Conservation (phyloP, 37 sponge, comb jelly and placozoan genomes). For the Oscarella lobularis region DNA sequence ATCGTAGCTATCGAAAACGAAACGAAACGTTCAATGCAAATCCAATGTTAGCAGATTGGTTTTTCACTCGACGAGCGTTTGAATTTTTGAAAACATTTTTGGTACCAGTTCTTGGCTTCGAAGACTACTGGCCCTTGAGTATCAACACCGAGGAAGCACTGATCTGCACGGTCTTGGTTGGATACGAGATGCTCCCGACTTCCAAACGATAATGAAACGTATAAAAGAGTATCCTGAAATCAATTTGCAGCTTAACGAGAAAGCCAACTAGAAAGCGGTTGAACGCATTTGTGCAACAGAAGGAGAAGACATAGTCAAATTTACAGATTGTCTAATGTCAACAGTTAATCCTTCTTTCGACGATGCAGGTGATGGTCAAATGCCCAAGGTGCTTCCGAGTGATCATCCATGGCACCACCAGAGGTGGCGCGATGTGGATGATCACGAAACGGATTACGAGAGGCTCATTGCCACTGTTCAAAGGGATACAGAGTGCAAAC, state of each 20-base stretch:
- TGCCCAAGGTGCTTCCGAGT: conserved; percentile 11
- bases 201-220: too few relatives aligned
- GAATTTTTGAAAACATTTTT: conserved; percentile 37
- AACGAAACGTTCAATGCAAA: conserved; percentile 27
- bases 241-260: too few relatives aligned
- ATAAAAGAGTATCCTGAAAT: too few relatives aligned
- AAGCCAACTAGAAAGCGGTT: too few relatives aligned
- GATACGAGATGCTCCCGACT: conserved; percentile 16
- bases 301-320: conserved; percentile 13
- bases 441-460: conserved; percentile 34
- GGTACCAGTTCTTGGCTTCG: conserved; percentile 19
- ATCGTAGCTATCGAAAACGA: too few relatives aligned
- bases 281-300: neutral
- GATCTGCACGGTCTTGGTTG: conserved; percentile 43
- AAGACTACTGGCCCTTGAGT: conserved; percentile 52
- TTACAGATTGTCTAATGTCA: conserved; percentile 24
- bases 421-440: too few relatives aligned
- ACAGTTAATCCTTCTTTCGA: conserved; percentile 17
- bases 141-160: conserved; percentile 43
- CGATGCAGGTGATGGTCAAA: conserved; percentile 16
- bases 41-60: conserved; percentile 46
- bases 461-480: conserved; percentile 50
- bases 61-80: conserved; percentile 21
- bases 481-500: too few relatives aligned
- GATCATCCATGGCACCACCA: conserved; percentile 1